A percentile compares a stretch with the other conserved stretches of the same genome.
Evolutionary conservation across 2,888 invertebrate species (phyloP).

Genomic region (Cheilosia vulpina): DNA sequence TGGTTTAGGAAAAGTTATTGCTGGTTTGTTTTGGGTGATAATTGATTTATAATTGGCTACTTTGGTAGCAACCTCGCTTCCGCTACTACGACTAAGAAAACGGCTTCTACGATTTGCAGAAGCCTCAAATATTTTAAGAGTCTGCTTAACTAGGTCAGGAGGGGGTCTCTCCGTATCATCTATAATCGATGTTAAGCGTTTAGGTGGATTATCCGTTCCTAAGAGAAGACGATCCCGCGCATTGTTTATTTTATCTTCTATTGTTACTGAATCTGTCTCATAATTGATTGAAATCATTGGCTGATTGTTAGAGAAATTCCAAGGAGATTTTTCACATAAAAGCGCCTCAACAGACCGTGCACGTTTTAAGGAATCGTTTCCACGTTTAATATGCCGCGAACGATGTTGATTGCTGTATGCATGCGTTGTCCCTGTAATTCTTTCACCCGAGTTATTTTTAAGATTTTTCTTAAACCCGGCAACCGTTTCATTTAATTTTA

Average conservation of each 20-base stretch:
- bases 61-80: slow-evolving; percentile 86
- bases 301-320: slow-evolving; percentile 78
- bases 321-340: slow-evolving; percentile 86
- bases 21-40: slow-evolving; percentile 86
- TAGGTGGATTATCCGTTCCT: slow-evolving; percentile 84
- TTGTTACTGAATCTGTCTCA: slow-evolving; percentile 78
- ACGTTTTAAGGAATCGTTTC: slow-evolving; percentile 89
- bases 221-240: slow-evolving; percentile 83
- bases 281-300: slow-evolving; percentile 37
- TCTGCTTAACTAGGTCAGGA: slow-evolving; percentile 94
- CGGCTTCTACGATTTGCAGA: slow-evolving; percentile 85
- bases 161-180: slow-evolving; percentile 93
- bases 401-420: slow-evolving; percentile 69
- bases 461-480: slow-evolving; percentile 22
- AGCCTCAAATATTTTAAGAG: slow-evolving; percentile 92
- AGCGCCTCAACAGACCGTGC: slow-evolving; percentile 94
- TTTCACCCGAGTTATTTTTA: slow-evolving; percentile 29
- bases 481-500: slow-evolving; percentile 32
- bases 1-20: slow-evolving; percentile 84
- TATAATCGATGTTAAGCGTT: slow-evolving; percentile 87
- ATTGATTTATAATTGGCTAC: slow-evolving; percentile 87
- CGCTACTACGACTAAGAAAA: slow-evolving; percentile 82
- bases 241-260: slow-evolving; percentile 83
- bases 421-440: slow-evolving; percentile 7
- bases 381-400: slow-evolving; percentile 84